Evolutionary conservation across 2,113 vertebrate genomes (phyloP).

Genomic region (Erinaceus europaeus): DNA sequence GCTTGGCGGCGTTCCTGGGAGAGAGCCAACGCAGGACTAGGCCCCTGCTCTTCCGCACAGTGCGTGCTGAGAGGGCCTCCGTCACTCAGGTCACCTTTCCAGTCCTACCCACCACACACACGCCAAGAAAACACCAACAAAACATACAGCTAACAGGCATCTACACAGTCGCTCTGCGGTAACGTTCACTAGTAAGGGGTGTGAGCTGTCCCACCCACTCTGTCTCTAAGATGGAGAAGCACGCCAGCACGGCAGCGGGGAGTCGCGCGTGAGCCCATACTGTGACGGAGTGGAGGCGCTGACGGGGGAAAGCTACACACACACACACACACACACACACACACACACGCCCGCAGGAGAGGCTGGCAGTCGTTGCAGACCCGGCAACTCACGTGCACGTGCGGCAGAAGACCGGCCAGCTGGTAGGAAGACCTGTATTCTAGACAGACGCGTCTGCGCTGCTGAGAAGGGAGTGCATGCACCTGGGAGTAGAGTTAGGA

Average conservation of each 20-base stretch:
- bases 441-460: slow-evolving; percentile 85
- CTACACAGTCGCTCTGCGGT: slow-evolving; percentile 97
- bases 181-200: slow-evolving; percentile 96
- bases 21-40: slow-evolving; percentile 87
- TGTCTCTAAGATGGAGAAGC: slow-evolving; percentile 91
- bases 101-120: slow-evolving; percentile 42
- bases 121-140: slow-evolving; percentile 65
- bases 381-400: slow-evolving; percentile 83
- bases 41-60: slow-evolving; percentile 84
- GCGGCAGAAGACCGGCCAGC: slow-evolving; percentile 85
- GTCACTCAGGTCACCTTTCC: slow-evolving; percentile 80
- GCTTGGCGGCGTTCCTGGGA: slow-evolving; percentile 87
- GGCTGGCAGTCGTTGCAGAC: slow-evolving; percentile 79
- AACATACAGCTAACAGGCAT: slow-evolving; percentile 81
- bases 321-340: slow-evolving; percentile 85
- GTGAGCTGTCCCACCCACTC: slow-evolving; percentile 89
- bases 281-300: slow-evolving; percentile 85
- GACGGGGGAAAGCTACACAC: slow-evolving; percentile 81
- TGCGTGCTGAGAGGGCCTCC: slow-evolving; percentile 88
- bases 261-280: slow-evolving; percentile 90
- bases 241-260: slow-evolving; percentile 95
- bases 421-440: slow-evolving; percentile 91
- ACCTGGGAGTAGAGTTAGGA: slow-evolving; percentile 84
- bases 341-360: slow-evolving; percentile 85
- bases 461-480: slow-evolving; percentile 84